These are phyloP conservation scores for Phenganax stokvisi DNA, from an alignment of 92 coral and sea anemone genomes.

Conservation along the genomic window DNA sequence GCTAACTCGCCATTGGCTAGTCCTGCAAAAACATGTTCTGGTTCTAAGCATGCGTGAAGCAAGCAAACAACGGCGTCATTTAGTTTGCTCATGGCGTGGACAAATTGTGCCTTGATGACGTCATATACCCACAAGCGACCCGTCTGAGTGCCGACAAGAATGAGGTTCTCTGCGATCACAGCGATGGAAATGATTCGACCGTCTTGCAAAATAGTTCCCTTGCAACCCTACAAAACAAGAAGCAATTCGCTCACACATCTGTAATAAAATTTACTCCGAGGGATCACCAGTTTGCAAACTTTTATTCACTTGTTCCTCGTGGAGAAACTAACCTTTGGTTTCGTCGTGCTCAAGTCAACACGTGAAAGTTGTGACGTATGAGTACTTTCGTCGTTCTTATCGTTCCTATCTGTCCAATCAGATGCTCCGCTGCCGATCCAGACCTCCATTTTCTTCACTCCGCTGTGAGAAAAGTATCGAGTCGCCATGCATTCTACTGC, in stretches of 20 bases:
- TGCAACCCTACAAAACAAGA: conserved; percentile 70
- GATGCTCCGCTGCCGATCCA: conserved; percentile 96
- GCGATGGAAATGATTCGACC: conserved; percentile 73
- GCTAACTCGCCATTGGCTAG: conserved; percentile 82
- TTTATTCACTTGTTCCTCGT: background rate
- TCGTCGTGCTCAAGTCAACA: conserved; percentile 65
- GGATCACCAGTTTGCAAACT: background rate
- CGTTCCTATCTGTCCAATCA: conserved; percentile 29
- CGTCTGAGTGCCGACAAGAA: conserved; percentile 87
- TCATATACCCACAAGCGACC: conserved; percentile 87
- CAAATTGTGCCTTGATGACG: conserved; percentile 53
- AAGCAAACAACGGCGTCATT: conserved; percentile 70
- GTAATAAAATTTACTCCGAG: background rate
- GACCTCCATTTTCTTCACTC: conserved; percentile 60
- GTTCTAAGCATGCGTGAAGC: conserved; percentile 49
- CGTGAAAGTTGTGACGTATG: conserved; percentile 63
- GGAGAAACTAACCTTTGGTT: conserved; percentile 57
- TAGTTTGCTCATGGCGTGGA: conserved; percentile 53
- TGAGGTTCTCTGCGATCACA: conserved; percentile 65
- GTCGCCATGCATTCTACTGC: conserved; percentile 92
- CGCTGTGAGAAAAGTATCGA: conserved; percentile 53
- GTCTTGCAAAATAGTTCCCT: conserved; percentile 72
- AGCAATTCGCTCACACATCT: background rate
- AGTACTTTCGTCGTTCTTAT: background rate
- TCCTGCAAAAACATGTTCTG: conserved; percentile 73